phyloP scores from a whole-genome alignment of 1,140 invertebrate species.

The Bathynomus jamesi region DNA sequence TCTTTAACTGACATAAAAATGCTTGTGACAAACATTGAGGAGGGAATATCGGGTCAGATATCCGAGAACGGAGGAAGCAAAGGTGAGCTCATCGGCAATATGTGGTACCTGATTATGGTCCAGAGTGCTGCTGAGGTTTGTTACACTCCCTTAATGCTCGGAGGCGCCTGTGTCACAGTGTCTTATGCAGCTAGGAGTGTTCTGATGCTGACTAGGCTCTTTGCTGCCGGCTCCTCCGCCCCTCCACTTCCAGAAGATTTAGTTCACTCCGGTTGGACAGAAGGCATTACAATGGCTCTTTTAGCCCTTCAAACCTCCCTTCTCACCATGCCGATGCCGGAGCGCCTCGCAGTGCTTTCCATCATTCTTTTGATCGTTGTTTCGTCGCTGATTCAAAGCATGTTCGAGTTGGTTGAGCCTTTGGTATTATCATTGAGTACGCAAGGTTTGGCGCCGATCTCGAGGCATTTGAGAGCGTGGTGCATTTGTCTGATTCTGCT shows the following conservation, averaged over 20 bases:
- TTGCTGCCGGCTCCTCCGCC: constrained; percentile 44
- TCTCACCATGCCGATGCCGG: constrained; percentile 48
- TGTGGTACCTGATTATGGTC: constrained; percentile 45
- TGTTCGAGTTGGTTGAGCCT: constrained; percentile 53
- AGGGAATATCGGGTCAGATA: neutral
- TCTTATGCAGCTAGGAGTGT: constrained; percentile 48
- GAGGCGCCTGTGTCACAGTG: constrained; percentile 50
- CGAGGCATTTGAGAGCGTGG: constrained; percentile 45
- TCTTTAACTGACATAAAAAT: constrained; percentile 7
- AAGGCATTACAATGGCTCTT: constrained; percentile 52
- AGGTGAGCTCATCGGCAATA: constrained; percentile 30
- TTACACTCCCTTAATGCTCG: constrained; percentile 49
- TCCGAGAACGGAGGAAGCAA: constrained; percentile 3
- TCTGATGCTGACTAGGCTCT: constrained; percentile 46
- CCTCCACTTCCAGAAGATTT: constrained; percentile 43
- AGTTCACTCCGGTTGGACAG: constrained; percentile 50
- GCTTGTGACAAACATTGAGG: neutral
- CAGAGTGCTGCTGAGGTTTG: constrained; percentile 48
- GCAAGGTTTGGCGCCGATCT: constrained; percentile 41
- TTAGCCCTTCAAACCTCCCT: constrained; percentile 52
- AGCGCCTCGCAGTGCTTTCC: constrained; percentile 50
- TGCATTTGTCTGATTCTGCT: constrained; percentile 48
- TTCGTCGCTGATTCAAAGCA: constrained; percentile 52
- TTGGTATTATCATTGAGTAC: constrained; percentile 49
- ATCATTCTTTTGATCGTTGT: constrained; percentile 52